phyloP scores from a whole-genome alignment of 2,113 vertebrate genomes.

The Rhegmatorhina hoffmannsi region DNA sequence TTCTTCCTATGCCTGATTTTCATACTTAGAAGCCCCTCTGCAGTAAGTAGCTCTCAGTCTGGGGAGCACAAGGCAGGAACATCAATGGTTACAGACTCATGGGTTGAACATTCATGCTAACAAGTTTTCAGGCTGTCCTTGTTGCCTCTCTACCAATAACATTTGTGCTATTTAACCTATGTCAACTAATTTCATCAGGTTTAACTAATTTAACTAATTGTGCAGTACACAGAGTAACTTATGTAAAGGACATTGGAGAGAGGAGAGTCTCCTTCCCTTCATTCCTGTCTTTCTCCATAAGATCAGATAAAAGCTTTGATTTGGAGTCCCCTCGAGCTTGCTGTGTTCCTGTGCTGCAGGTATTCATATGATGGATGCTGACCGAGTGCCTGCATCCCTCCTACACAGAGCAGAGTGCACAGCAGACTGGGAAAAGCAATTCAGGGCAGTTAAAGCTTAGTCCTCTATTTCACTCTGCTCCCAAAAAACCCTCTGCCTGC shows the following conservation, averaged over 20 bases:
- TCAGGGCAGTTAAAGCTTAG: not conserved
- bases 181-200: not conserved
- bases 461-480: not conserved
- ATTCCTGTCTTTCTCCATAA: not conserved
- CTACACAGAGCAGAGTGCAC: not conserved
- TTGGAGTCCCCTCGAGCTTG: not conserved
- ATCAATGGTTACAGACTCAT: not conserved
- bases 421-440: rapidly evolving
- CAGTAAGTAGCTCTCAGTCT: not conserved
- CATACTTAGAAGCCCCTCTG: not conserved
- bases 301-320: not conserved
- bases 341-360: not conserved
- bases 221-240: not conserved
- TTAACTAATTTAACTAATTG: not conserved
- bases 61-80: not conserved
- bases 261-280: not conserved
- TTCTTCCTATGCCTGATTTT: not conserved
- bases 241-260: not conserved
- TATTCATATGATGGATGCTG: no score
- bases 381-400: not conserved
- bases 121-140: not conserved
- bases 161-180: not conserved
- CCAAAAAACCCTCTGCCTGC: not conserved
- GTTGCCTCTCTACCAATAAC: not conserved
- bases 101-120: not conserved